A percentile compares a stretch with the other conserved stretches of the same genome.
Conservation (phyloP, 2,113 vertebrate species). For the Rhinoderma darwinii region DNA sequence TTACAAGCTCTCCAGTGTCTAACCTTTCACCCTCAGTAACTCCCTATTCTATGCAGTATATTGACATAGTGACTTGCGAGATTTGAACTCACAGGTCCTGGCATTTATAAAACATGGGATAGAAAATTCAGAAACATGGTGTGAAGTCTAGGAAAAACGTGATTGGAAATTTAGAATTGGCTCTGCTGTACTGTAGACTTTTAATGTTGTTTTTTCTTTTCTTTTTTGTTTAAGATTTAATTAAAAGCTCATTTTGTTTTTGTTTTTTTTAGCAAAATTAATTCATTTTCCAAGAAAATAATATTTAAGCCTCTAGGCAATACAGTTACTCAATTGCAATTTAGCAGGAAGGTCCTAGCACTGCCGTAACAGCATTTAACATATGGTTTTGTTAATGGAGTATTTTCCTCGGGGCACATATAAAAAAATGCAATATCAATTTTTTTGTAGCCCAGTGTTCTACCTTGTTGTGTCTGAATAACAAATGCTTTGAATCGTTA, state of each 20-base stretch:
- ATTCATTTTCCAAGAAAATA: not conserved
- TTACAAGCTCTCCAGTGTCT: constrained; percentile 31
- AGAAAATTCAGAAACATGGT: constrained; percentile 19
- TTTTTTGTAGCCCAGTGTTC: not conserved
- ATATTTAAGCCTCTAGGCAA: not conserved
- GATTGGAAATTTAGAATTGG: constrained; percentile 12
- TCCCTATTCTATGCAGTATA: constrained; percentile 48
- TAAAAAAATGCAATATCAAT: not conserved
- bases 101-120: constrained; percentile 46
- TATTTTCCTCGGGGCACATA: constrained; percentile 6
- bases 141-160: not conserved
- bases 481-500: not conserved
- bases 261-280: not conserved
- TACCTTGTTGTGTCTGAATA: not conserved
- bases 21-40: constrained; percentile 31
- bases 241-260: not conserved
- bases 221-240: not conserved
- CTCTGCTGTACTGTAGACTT: not conserved
- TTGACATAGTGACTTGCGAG: constrained; percentile 41
- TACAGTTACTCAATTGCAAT: not conserved
- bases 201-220: not conserved
- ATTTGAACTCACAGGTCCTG: constrained; percentile 38
- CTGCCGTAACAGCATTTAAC: not conserved
- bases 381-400: constrained; percentile 17
- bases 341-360: not conserved